Evolutionary conservation across 2,888 invertebrate species (phyloP).

Genomic region (Pilophorus perplexus): DNA sequence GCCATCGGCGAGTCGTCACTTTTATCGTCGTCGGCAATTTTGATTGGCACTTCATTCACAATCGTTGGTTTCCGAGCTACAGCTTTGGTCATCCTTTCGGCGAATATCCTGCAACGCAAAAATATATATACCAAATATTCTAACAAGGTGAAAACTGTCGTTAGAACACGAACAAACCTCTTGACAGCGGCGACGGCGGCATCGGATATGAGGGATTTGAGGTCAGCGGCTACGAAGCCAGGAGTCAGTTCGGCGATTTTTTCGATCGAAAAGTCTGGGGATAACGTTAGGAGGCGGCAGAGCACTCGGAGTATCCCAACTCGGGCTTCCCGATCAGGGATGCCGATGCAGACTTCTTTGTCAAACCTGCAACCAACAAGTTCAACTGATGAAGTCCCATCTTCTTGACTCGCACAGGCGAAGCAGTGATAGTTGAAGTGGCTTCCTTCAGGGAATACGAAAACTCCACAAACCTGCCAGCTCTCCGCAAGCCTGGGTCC

Average conservation of each 20-base stretch:
- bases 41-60: neutral
- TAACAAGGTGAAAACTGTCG: no score
- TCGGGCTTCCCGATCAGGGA: conserved; percentile 78
- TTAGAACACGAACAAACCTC: no score
- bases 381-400: no score
- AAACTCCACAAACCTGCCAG: no score
- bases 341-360: conserved; percentile 88
- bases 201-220: conserved; percentile 80
- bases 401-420: no score
- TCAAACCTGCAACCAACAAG: no score
- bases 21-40: conserved; percentile 5
- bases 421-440: no score
- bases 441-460: no score
- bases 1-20: neutral
- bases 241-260: conserved; percentile 82
- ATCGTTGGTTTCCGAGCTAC: neutral
- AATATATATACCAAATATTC: no score
- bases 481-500: conserved; percentile 86
- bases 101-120: no score
- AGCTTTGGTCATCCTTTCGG: neutral
- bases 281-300: conserved; percentile 67
- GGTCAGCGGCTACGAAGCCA: conserved; percentile 94
- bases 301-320: conserved; percentile 72
- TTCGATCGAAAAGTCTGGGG: conserved; percentile 63
- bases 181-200: conserved; percentile 86